Conservation (phyloP, 2,888 invertebrate species). For the Drosophila anceps region DNA sequence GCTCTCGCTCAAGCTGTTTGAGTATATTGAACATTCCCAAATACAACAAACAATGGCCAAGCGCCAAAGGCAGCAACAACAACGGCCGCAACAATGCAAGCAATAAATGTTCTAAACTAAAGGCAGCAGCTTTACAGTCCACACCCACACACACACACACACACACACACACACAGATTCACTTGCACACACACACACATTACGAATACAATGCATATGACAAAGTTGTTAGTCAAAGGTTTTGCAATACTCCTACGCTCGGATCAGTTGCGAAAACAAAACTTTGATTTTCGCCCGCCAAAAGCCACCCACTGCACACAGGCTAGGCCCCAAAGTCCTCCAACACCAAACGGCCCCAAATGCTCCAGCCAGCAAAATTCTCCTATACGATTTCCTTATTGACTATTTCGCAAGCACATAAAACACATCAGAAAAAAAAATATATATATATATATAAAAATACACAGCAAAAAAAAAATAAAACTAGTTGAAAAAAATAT, state of each 20-base stretch:
- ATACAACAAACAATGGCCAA: slow-evolving; percentile 53
- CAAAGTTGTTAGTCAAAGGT: slow-evolving; percentile 24
- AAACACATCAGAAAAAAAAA: slow-evolving; percentile 1
- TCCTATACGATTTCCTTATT: slow-evolving; percentile 38
- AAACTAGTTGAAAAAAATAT: background rate
- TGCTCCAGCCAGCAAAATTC: background rate
- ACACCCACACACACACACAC: slow-evolving; percentile 12
- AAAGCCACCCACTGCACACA: slow-evolving; percentile 8
- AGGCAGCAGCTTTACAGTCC: slow-evolving; percentile 42
- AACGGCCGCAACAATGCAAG: slow-evolving; percentile 52
- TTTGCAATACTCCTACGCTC: slow-evolving; percentile 20
- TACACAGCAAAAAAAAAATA: slow-evolving; percentile 5
- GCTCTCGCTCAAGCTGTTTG: slow-evolving; percentile 10
- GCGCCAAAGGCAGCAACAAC: slow-evolving; percentile 37
- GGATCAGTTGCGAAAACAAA: slow-evolving; percentile 57
- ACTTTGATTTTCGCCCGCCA: slow-evolving; percentile 60
- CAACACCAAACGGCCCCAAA: background rate
- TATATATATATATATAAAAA: too few species aligned
- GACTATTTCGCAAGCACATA: slow-evolving; percentile 31
- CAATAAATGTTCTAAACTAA: slow-evolving; percentile 62
- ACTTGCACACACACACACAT: background rate
- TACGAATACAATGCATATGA: slow-evolving; percentile 19
- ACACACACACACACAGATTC: background rate
- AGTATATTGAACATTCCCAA: slow-evolving; percentile 72
- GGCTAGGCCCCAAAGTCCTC: too few species aligned